These are phyloP conservation scores for Neoniphon sammara DNA, from an alignment of 2,797 vertebrate species.

Conservation along the genomic window DNA sequence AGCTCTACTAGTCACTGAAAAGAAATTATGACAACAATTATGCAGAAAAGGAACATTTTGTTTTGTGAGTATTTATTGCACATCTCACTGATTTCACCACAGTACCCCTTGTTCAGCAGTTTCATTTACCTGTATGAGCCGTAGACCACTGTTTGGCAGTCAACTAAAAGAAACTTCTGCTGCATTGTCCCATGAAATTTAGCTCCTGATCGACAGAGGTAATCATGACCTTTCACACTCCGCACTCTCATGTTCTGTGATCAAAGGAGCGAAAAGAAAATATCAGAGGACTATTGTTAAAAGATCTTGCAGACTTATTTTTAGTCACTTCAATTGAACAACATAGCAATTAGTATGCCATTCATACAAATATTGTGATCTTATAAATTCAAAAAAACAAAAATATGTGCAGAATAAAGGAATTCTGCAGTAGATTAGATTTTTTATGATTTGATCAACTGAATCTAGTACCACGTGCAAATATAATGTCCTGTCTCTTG, in stretches of 20 bases:
- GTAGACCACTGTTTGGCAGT: constrained; percentile 93
- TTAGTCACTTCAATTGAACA: constrained; percentile 21
- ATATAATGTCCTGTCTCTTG: no score
- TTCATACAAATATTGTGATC: constrained; percentile 2
- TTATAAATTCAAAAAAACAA: not conserved
- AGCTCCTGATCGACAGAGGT: constrained; percentile 92
- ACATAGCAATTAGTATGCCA: constrained; percentile 7
- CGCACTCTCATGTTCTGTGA: constrained; percentile 95
- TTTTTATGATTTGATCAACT: no score
- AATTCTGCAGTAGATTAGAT: not conserved
- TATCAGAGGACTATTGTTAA: constrained; percentile 4
- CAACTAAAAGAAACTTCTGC: constrained; percentile 93
- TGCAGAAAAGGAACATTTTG: not conserved
- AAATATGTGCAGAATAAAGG: not conserved
- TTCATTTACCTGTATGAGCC: constrained; percentile 95
- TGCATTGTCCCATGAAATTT: constrained; percentile 95
- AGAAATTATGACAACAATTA: constrained; percentile 9
- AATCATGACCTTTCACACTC: constrained; percentile 94
- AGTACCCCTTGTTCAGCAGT: not conserved
- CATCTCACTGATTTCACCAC: constrained; percentile 9
- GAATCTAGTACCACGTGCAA: no score
- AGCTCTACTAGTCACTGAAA: not conserved
- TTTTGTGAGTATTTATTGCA: constrained; percentile 18
- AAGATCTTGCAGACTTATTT: not conserved
- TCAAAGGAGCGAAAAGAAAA: constrained; percentile 49